Percentiles rank a stretch among this genome's conserved stretches.
Evolutionary conservation across 2,113 vertebrate species (phyloP).

Genomic region (Bubo bubo): DNA sequence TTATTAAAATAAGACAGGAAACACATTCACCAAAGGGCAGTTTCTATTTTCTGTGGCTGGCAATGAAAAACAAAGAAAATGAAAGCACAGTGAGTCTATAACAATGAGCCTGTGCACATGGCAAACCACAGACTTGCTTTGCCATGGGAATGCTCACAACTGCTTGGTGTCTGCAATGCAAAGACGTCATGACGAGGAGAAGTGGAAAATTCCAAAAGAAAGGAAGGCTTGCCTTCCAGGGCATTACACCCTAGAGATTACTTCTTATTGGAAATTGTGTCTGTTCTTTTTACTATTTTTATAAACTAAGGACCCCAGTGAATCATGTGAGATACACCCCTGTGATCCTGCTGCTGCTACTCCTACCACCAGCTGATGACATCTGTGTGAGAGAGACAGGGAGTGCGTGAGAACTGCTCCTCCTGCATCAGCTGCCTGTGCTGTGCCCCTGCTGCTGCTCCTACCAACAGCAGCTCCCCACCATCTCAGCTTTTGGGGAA

Average conservation of each 20-base stretch:
- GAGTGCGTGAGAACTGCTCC: slow-evolving; percentile 5
- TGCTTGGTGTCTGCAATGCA: slow-evolving; percentile 15
- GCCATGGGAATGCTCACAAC: slow-evolving; percentile 56
- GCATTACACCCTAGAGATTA: slow-evolving; percentile 49
- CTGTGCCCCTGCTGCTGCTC: not conserved
- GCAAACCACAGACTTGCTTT: slow-evolving; percentile 37
- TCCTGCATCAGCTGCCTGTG: not conserved
- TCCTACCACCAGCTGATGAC: slow-evolving; percentile 10
- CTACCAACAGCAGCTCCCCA: not conserved
- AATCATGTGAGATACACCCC: not conserved
- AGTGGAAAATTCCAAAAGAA: slow-evolving; percentile 62
- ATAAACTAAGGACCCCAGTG: not conserved
- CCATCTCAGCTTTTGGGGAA: not conserved
- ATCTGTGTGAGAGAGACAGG: not conserved
- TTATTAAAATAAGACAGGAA: slow-evolving; percentile 20
- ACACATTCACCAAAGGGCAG: not conserved
- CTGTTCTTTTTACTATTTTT: slow-evolving; percentile 31
- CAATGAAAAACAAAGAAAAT: slow-evolving; percentile 27
- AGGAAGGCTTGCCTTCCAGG: slow-evolving; percentile 22
- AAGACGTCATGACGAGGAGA: not conserved
- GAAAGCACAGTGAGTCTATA: not conserved
- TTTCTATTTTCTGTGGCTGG: not conserved
- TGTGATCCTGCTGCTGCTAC: not conserved
- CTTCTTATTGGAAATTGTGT: slow-evolving; percentile 14
- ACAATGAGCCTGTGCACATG: slow-evolving; percentile 7